Evolutionary conservation across 2,113 vertebrate species (phyloP).

Genomic region (Bufo gargarizans): DNA sequence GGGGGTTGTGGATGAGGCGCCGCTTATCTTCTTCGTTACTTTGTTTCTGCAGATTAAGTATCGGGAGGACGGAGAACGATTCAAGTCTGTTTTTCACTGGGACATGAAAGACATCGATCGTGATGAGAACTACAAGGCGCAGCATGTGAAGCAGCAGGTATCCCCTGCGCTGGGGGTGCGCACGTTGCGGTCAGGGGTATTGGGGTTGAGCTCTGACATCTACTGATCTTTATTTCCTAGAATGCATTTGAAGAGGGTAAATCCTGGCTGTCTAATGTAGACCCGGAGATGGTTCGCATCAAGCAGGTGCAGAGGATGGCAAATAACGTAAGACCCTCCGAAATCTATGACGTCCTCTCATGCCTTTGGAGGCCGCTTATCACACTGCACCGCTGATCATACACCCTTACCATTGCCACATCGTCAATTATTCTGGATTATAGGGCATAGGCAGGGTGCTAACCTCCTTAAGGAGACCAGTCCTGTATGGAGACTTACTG

Average conservation of each 20-base stretch:
- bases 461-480: too few species aligned
- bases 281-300: slow-evolving; percentile 82
- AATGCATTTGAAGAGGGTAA: slow-evolving; percentile 80
- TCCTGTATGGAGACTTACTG: too few species aligned
- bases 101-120: slow-evolving; percentile 83
- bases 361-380: not conserved
- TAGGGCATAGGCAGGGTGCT: too few species aligned
- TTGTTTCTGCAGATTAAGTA: slow-evolving; percentile 77
- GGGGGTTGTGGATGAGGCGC: not conserved
- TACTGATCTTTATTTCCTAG: slow-evolving; percentile 63
- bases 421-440: too few species aligned
- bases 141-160: slow-evolving; percentile 83
- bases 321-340: slow-evolving; percentile 77
- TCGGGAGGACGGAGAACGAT: slow-evolving; percentile 78
- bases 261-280: slow-evolving; percentile 77
- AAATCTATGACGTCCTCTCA: not conserved
- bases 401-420: too few species aligned
- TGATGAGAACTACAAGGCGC: slow-evolving; percentile 72
- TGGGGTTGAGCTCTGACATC: not conserved
- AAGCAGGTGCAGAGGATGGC: slow-evolving; percentile 80
- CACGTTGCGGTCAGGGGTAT: not conserved
- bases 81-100: slow-evolving; percentile 88
- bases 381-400: too few species aligned
- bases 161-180: not conserved
- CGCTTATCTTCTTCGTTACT: not conserved